phyloP scores from a whole-genome alignment of 2,797 vertebrate species.

The Sebastes nivosus region DNA sequence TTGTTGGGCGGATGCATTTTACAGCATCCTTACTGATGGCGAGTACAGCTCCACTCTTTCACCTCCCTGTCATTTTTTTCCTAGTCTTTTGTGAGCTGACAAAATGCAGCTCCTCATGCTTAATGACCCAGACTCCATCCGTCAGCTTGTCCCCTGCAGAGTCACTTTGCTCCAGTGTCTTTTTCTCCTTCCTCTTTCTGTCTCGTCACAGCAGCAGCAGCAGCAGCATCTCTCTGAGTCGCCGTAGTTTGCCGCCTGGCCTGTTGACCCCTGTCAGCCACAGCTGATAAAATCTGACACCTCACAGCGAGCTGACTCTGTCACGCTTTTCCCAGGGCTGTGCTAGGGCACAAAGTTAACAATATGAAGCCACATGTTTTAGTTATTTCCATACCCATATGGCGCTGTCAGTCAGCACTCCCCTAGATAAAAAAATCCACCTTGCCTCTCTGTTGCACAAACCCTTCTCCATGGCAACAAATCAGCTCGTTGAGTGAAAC shows the following conservation, averaged over 20 bases:
- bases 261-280: conserved; percentile 53
- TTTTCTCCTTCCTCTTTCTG: neutral
- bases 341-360: neutral
- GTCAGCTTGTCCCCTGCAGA: conserved; percentile 22
- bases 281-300: conserved; percentile 65
- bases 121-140: conserved; percentile 24
- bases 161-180: conserved; percentile 8
- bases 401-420: conserved; percentile 54
- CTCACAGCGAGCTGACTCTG: neutral
- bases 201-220: neutral
- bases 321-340: conserved; percentile 12
- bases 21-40: neutral
- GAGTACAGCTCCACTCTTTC: neutral
- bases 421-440: conserved; percentile 1
- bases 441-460: conserved; percentile 7
- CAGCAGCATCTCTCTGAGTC: conserved; percentile 13
- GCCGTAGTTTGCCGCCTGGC: conserved; percentile 8
- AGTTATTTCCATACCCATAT: conserved; percentile 47
- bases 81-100: conserved; percentile 7
- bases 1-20: conserved; percentile 19
- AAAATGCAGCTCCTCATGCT: conserved; percentile 15
- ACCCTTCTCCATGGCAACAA: conserved; percentile 55
- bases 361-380: conserved; percentile 33
- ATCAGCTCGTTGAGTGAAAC: conserved; percentile 42
- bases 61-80: neutral